These are phyloP conservation scores for Lochmaea capreae DNA, from an alignment of 2,888 invertebrate species.

Conservation along the genomic window DNA sequence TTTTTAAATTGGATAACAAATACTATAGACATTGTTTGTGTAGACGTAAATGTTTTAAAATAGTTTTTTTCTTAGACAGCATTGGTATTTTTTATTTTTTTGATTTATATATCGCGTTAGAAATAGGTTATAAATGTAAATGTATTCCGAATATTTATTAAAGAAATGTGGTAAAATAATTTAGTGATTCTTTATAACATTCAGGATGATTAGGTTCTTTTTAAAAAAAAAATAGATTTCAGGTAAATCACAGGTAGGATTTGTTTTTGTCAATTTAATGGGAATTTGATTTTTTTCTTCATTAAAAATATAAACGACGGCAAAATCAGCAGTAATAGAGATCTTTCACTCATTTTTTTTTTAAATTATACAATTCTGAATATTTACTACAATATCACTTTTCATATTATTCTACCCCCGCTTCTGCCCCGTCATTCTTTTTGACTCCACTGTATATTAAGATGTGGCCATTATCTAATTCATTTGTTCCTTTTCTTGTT, in stretches of 20 bases:
- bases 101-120: conserved; percentile 40
- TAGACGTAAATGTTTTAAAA: neutral
- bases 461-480: no score
- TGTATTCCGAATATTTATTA: conserved; percentile 47
- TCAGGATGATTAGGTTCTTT: conserved; percentile 26
- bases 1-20: neutral
- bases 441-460: no score
- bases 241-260: conserved; percentile 30
- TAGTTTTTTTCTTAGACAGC: neutral
- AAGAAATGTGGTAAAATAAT: conserved; percentile 42
- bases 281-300: neutral
- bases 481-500: no score
- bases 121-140: conserved; percentile 44
- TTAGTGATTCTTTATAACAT: conserved; percentile 43
- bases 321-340: no score
- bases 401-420: no score
- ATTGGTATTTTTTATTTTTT: conserved; percentile 15
- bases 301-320: neutral
- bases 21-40: neutral
- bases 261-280: conserved; percentile 29
- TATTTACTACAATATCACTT: no score
- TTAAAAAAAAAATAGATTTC: conserved; percentile 20
- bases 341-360: no score
- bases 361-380: no score
- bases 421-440: no score